Percentiles rank a stretch among this genome's conserved stretches.
phyloP scores from a whole-genome alignment of 2,888 invertebrate species.

The Drosophila flavopinicola region DNA sequence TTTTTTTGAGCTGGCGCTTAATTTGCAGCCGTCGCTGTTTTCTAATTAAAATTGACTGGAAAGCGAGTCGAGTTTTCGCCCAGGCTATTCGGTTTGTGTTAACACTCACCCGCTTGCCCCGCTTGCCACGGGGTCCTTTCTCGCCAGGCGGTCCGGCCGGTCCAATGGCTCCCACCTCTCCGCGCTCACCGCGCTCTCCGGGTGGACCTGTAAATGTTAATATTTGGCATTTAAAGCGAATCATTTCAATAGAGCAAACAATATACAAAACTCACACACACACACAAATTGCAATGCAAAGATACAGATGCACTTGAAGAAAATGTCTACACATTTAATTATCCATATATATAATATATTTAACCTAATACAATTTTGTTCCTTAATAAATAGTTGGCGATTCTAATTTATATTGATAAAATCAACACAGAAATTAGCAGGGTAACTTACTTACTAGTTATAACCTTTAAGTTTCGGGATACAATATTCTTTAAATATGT shows the following conservation, averaged over 20 bases:
- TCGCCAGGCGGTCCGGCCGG: conserved; percentile 91
- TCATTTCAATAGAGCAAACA: conserved; percentile 58
- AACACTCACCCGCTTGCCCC: conserved; percentile 95
- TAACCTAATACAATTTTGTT: too few relatives aligned
- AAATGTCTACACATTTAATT: neutral
- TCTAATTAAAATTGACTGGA: conserved; percentile 62
- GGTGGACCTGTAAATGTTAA: conserved; percentile 78
- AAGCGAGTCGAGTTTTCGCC: conserved; percentile 48
- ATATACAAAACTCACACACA: conserved; percentile 14
- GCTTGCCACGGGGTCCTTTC: conserved; percentile 95
- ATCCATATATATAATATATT: too few relatives aligned
- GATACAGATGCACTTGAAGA: conserved; percentile 19
- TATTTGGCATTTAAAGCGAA: conserved; percentile 55
- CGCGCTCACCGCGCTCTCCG: conserved; percentile 82
- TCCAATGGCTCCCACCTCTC: conserved; percentile 89
- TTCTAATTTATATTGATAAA: neutral
- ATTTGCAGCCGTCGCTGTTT: conserved; percentile 37
- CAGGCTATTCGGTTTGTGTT: conserved; percentile 34
- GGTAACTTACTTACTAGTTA: too few relatives aligned
- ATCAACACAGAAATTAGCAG: too few relatives aligned
- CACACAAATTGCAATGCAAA: conserved; percentile 8
- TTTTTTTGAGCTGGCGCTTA: conserved; percentile 11
- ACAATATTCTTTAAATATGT: too few relatives aligned
- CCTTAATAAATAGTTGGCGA: neutral
- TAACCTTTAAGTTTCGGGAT: too few relatives aligned